phyloP scores from a whole-genome alignment of 37 sponge, comb jelly and placozoan genomes.

The Halichondria panicea region DNA sequence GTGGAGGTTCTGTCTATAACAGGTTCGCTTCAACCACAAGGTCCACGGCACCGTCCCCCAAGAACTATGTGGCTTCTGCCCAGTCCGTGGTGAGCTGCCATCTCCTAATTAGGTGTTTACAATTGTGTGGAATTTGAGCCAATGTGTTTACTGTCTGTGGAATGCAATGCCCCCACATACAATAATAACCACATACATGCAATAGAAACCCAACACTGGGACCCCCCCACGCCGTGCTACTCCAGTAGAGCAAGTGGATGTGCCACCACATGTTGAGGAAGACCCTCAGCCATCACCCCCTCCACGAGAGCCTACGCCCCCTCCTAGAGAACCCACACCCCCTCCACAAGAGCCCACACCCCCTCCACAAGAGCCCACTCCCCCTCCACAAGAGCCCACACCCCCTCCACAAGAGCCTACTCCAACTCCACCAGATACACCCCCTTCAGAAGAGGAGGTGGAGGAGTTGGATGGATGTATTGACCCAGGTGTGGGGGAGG shows the following conservation, averaged over 20 bases:
- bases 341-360: conserved; percentile 3
- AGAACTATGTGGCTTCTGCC: not conserved
- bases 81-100: not conserved
- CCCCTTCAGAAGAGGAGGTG: not conserved
- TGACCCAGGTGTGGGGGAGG: no score
- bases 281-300: not conserved
- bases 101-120: not conserved
- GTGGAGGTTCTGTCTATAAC: conserved; percentile 57
- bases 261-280: not conserved
- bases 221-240: not conserved
- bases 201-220: not conserved
- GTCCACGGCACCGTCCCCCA: not conserved
- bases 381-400: not conserved
- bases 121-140: not conserved
- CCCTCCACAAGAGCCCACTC: not conserved
- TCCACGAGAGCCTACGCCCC: not conserved
- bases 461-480: no score
- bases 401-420: not conserved
- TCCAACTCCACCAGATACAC: not conserved
- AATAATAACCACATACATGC: no score
- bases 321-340: not conserved
- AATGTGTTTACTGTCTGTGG: conserved; percentile 1
- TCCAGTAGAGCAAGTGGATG: not conserved
- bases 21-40: conserved; percentile 36
- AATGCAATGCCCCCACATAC: no score